These are phyloP conservation scores for Neomonachus schauinslandi DNA, from an alignment of 2,113 vertebrate genomes.

Conservation along the genomic window DNA sequence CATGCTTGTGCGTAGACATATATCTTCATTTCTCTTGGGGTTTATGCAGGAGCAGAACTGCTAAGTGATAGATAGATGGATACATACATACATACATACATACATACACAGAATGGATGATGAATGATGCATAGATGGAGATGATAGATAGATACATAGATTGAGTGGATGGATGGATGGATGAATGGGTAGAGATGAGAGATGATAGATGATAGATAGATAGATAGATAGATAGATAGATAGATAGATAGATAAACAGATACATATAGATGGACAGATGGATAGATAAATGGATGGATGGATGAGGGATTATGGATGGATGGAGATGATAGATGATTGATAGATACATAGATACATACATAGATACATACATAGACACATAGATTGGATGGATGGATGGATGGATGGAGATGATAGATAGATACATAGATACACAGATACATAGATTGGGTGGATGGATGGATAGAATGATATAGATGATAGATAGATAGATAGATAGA, in stretches of 20 bases:
- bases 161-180: neutral
- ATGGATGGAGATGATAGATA: too few species aligned
- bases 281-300: neutral
- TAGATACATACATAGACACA: too few species aligned
- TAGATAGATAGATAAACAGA: neutral
- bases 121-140: too few species aligned
- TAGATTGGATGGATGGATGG: neutral
- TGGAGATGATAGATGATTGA: neutral
- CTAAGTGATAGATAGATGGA: too few species aligned
- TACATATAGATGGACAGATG: neutral
- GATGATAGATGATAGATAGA: too few species aligned
- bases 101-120: too few species aligned
- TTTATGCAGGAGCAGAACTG: accelerated
- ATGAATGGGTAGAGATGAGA: neutral
- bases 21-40: neutral
- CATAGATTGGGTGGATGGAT: too few species aligned
- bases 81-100: too few species aligned
- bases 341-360: neutral
- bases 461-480: neutral
- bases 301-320: neutral
- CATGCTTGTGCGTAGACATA: accelerated
- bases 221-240: neutral
- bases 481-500: neutral
- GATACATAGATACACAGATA: neutral
- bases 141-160: too few species aligned